Conservation (phyloP, 2,888 invertebrate genomes). For the Ormyrus labotus region DNA sequence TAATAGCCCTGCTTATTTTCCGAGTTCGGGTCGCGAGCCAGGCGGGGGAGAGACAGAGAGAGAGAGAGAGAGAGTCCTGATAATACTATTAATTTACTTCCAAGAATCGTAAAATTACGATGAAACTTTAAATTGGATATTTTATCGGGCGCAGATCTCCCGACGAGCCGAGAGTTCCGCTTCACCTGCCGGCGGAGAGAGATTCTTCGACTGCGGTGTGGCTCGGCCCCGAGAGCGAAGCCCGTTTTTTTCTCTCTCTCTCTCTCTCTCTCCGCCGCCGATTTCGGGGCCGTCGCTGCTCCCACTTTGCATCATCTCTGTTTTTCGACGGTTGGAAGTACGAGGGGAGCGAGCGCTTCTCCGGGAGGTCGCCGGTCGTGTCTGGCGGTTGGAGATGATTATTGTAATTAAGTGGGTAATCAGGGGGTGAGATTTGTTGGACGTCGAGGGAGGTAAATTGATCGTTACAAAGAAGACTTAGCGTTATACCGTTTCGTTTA, state of each 20-base stretch:
- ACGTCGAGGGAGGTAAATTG: no score
- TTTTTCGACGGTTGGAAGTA: background rate
- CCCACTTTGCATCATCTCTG: background rate
- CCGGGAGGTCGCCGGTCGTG: no score
- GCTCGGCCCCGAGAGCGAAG: background rate
- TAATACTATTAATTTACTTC: constrained; percentile 74
- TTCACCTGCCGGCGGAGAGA: constrained; percentile 30
- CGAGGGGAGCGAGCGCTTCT: no score
- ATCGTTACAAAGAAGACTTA: no score
- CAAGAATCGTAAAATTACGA: constrained; percentile 74
- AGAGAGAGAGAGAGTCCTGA: constrained; percentile 59
- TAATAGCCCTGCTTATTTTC: constrained; percentile 72
- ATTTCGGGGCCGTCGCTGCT: constrained; percentile 34
- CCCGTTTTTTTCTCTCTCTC: constrained; percentile 16
- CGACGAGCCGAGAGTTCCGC: constrained; percentile 50
- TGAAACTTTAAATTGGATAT: constrained; percentile 73
- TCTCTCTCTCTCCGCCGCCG: constrained; percentile 36
- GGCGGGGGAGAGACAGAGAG: constrained; percentile 25
- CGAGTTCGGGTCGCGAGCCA: constrained; percentile 62
- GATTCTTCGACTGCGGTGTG: background rate
- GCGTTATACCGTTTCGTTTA: no score
- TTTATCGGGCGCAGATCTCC: constrained; percentile 68
- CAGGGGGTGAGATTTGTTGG: no score
- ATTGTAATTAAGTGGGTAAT: no score
- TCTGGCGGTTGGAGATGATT: no score